Conservation (phyloP, 1,140 invertebrate genomes). For the Diorhabda carinulata region DNA sequence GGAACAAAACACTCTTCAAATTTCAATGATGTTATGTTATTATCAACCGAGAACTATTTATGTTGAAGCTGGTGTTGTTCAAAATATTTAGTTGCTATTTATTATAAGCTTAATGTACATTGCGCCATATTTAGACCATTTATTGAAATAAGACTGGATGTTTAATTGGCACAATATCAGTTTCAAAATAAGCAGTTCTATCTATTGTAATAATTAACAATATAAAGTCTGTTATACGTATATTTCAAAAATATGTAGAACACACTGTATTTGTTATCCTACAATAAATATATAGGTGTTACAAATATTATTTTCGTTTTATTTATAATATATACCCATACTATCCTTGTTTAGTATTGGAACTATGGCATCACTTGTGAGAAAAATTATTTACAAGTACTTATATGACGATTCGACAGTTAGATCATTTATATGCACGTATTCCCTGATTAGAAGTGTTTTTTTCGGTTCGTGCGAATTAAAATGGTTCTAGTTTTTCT, state of each 20-base stretch:
- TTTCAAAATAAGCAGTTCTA: constrained; percentile 24
- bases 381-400: too few species aligned
- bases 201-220: constrained; percentile 26
- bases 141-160: constrained; percentile 29
- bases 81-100: constrained; percentile 23
- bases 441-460: too few species aligned
- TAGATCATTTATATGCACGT: too few species aligned
- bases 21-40: neutral
- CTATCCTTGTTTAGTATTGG: too few species aligned
- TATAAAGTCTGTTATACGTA: constrained; percentile 22
- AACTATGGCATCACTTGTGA: too few species aligned
- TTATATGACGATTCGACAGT: too few species aligned
- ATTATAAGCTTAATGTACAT: constrained; percentile 29
- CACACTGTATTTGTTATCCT: constrained; percentile 30
- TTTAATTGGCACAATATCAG: constrained; percentile 19
- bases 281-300: constrained; percentile 38
- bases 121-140: constrained; percentile 18
- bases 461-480: too few species aligned
- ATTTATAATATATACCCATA: neutral
- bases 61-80: constrained; percentile 17
- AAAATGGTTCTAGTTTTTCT: too few species aligned
- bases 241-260: constrained; percentile 24
- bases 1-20: neutral
- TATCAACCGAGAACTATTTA: neutral
- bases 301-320: constrained; percentile 16